phyloP scores from a whole-genome alignment of 1,140 invertebrate genomes.

The Homalodisca vitripennis region DNA sequence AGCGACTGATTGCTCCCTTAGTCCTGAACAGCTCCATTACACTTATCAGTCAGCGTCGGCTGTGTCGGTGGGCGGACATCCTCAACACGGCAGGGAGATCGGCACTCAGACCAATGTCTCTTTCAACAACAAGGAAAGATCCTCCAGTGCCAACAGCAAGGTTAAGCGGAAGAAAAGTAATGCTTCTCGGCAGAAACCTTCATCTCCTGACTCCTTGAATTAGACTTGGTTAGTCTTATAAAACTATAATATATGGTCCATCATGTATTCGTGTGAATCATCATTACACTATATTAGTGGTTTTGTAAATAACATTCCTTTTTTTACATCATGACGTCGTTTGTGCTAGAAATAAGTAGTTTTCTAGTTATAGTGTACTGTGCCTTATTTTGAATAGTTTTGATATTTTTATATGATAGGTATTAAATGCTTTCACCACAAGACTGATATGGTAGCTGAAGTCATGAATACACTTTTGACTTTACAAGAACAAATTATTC shows the following conservation, averaged over 20 bases:
- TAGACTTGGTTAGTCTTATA: not conserved
- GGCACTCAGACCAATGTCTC: conserved; percentile 22
- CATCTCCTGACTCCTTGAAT: not conserved
- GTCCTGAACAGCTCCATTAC: conserved; percentile 10
- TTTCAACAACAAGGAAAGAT: conserved; percentile 13
- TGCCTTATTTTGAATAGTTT: no score
- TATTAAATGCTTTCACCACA: no score
- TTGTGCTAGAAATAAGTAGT: no score
- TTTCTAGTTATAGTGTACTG: no score
- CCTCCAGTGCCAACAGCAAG: not conserved
- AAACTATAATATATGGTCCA: no score
- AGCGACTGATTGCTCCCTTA: conserved; percentile 13
- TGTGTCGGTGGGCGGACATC: conserved; percentile 13
- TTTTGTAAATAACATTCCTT: conserved; percentile 3
- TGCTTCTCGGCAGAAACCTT: conserved; percentile 7
- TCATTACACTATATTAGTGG: conserved; percentile 4
- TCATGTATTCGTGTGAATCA: no score
- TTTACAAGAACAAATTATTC: no score
- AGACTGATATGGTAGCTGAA: no score
- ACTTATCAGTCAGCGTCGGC: conserved; percentile 12
- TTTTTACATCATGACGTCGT: no score
- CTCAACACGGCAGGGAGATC: conserved; percentile 7
- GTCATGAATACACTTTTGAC: no score
- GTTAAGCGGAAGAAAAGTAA: conserved; percentile 18
- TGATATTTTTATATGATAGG: no score